Conservation (phyloP, 2,797 vertebrate species). For the Enteromius anoplus region DNA sequence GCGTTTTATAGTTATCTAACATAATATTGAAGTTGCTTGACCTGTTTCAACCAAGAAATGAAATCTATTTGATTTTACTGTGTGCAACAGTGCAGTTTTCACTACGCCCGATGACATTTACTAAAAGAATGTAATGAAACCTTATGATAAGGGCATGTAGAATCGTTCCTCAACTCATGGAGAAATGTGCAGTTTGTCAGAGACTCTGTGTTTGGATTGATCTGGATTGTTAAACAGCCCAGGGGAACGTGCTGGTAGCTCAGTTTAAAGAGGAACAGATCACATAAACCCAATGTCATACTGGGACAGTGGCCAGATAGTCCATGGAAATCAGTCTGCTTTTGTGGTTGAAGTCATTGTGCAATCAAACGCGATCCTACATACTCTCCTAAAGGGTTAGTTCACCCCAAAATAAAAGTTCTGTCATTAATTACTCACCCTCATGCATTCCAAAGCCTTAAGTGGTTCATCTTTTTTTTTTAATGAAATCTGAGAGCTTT, state of each 20-base stretch:
- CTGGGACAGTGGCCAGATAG: constrained; percentile 35
- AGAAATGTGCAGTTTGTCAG: neutral
- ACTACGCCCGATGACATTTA: neutral
- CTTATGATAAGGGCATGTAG: neutral
- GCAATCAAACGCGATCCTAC: too few species aligned
- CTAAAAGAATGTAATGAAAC: neutral
- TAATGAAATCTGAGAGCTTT: neutral
- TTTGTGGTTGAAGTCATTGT: too few species aligned
- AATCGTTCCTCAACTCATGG: neutral
- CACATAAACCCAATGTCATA: constrained; percentile 30
- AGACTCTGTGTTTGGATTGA: constrained; percentile 8
- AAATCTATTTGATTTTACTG: neutral
- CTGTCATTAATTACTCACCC: neutral
- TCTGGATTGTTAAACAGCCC: constrained; percentile 12
- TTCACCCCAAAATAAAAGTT: neutral
- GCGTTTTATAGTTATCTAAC: neutral
- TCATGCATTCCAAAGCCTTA: neutral
- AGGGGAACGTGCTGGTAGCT: constrained; percentile 12
- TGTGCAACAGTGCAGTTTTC: neutral
- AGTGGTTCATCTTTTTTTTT: neutral
- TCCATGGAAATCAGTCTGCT: constrained; percentile 22
- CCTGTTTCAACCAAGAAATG: neutral
- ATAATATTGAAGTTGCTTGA: neutral
- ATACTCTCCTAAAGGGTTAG: neutral
- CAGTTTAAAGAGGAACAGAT: constrained; percentile 18